These are phyloP conservation scores for Alsophila aescularia DNA, from an alignment of 2,888 invertebrate genomes.

Conservation along the genomic window DNA sequence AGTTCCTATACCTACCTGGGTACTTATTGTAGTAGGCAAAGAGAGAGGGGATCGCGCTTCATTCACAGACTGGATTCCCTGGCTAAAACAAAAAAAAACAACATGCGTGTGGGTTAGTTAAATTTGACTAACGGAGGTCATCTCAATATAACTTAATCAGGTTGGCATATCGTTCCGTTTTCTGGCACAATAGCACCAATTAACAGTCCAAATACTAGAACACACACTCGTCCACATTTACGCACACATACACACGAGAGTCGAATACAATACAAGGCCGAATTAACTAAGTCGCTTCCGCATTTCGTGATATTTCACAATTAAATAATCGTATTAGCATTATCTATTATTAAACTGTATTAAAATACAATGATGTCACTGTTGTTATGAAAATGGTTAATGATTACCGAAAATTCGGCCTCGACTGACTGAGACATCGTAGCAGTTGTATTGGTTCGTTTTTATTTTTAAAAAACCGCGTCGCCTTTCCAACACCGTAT, in stretches of 20 bases:
- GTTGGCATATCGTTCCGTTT: neutral
- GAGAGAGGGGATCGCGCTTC: too few relatives aligned
- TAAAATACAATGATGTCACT: neutral
- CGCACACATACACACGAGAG: neutral
- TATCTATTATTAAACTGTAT: neutral
- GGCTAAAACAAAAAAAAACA: too few relatives aligned
- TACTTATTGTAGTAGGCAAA: too few relatives aligned
- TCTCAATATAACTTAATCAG: neutral
- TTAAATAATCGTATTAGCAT: neutral
- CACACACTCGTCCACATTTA: neutral
- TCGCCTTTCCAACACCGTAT: too few relatives aligned
- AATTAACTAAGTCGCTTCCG: constrained; percentile 18
- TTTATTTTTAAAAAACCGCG: too few relatives aligned
- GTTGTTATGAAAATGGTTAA: neutral
- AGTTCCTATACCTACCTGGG: too few relatives aligned
- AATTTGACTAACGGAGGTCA: neutral
- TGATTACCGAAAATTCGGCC: neutral
- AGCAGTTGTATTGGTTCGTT: too few relatives aligned
- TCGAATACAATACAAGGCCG: constrained; percentile 20
- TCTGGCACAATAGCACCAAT: constrained; percentile 1
- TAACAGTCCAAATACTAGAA: constrained; percentile 1
- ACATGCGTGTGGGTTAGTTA: too few relatives aligned
- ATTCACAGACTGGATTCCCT: too few relatives aligned
- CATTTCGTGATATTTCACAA: neutral
- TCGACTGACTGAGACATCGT: too few relatives aligned